Evolutionary conservation across 2,113 vertebrate species (phyloP).

Genomic region (Pteruthius melanotis): DNA sequence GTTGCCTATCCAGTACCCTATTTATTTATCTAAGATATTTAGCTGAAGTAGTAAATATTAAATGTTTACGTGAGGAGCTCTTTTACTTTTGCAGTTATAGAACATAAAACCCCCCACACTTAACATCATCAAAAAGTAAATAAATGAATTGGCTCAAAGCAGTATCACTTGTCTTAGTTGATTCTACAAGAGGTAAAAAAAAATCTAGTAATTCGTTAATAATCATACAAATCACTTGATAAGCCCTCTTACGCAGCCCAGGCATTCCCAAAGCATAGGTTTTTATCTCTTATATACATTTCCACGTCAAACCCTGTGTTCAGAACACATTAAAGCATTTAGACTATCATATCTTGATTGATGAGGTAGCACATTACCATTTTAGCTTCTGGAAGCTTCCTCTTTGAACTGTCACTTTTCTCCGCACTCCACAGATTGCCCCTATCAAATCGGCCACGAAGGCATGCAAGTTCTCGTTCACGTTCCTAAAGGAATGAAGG

Average conservation of each 20-base stretch:
- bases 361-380: slow-evolving; percentile 51
- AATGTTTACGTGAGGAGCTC: rapidly evolving
- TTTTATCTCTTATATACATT: neutral
- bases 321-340: neutral
- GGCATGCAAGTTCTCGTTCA: slow-evolving; percentile 86
- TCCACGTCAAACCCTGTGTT: neutral
- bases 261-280: neutral
- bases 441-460: slow-evolving; percentile 86
- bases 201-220: neutral
- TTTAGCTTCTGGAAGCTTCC: slow-evolving; percentile 59
- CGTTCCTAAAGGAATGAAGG: slow-evolving; percentile 78
- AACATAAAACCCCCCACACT: rapidly evolving
- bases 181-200: neutral
- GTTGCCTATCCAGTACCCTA: neutral
- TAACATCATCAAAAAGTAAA: neutral
- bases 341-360: neutral
- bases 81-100: neutral
- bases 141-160: neutral
- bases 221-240: neutral
- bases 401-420: slow-evolving; percentile 58
- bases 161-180: neutral
- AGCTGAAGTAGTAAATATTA: neutral
- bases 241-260: rapidly evolving
- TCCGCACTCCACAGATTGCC: slow-evolving; percentile 79
- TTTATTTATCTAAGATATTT: neutral